Base-by-base conservation (phyloP, 2,888 invertebrate species). In the Amiota minor region DNA sequence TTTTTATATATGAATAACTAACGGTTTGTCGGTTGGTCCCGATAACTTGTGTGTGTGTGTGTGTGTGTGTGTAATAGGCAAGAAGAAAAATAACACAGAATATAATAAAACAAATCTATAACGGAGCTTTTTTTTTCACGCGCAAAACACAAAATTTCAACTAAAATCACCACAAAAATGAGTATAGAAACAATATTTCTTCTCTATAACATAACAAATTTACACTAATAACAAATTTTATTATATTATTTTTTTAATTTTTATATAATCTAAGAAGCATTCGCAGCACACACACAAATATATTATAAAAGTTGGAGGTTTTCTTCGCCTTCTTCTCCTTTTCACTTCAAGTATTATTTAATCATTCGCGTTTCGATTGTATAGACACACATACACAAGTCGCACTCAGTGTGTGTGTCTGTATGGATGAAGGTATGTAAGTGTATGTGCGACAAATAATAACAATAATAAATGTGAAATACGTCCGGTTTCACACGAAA, bases 241-340 rank as follows among this genome's bases (percentile, higher is more conserved):
- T 62, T 62, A 35, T 62, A 45, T 45, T 62, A 35, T 45, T 35
- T 59, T 23, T 12, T 45, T 62, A 62, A 62, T 62, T n/a, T 62
- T 12, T 59, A 35, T 12, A 23, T 62, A 62, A 62, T 62, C 11
- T 45, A 9, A 45, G 35, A 20, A 35, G 45, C 23, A n/a, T 53
- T n/a, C 3, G 53, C 53, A n/a, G 53, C 9, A 62, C 12, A 62
- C 62, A 62, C 59, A 59, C 59, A 35, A n/a, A 35, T 53, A 10
- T 9, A n/a, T n/a, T 6, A 35, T 35, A 35, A n/a, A 64, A 14
- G 64, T 23, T 64, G 64, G 14, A 53, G 9, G 23, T 14, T 56
- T 67, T 67, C 81, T 85, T 83, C 85, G 84, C 78, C 76, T 85
- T 81, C 82, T 85, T 83, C 85, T 82, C 81, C 81, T 85, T 83